Evolutionary conservation across 2,797 vertebrate genomes (phyloP), one percentile per base, ranked within the genome.

Genomic region (Lagocephalus sceleratus): DNA sequence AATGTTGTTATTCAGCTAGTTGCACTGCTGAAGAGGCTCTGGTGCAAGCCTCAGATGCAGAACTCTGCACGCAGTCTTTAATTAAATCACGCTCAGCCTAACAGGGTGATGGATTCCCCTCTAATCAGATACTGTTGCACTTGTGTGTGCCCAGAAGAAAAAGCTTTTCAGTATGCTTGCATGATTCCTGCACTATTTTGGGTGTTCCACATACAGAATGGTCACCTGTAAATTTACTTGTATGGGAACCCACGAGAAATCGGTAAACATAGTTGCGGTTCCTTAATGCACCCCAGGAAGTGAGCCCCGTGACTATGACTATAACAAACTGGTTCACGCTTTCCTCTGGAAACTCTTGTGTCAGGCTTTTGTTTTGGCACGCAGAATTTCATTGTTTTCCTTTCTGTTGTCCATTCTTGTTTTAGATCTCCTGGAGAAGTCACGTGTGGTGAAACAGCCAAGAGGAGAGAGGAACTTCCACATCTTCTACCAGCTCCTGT

Each of bases 401-500:
- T 49, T 50, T 1, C 0, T 43, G 20, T 41, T 72, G 73, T 78
- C 53, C 73, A 51, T 54, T 35, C 51, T 38, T 77, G 57, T 66
- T 66, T 75, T 72, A 99, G 97, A 99, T 90, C 93, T 99, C 19
- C 84, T 99, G 54, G 97, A 99, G 90, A 99, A 99, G 80, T 99
- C 97, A 11, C 94, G 97, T 44, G 97, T 99, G 64, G 96, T 98
- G 32, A 99, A 97, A 66, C 97, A 99, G 84, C 94, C 97, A 5
- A 89, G 95, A 78, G 95, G 94, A 40, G 97, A 99, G 88, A 94
- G 97, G 83, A 99, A 99, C 85, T 99, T 99, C 84, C 97, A 99
- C 60, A 60, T 99, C 85, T 99, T 99, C 83, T 99, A 99, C 82
- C 97, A 99, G 86, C 92, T 99, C 54, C 71, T 99, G 68, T 98